phyloP scores from a whole-genome alignment of 2,888 invertebrate genomes.

The Ypsolopha scabrella region DNA sequence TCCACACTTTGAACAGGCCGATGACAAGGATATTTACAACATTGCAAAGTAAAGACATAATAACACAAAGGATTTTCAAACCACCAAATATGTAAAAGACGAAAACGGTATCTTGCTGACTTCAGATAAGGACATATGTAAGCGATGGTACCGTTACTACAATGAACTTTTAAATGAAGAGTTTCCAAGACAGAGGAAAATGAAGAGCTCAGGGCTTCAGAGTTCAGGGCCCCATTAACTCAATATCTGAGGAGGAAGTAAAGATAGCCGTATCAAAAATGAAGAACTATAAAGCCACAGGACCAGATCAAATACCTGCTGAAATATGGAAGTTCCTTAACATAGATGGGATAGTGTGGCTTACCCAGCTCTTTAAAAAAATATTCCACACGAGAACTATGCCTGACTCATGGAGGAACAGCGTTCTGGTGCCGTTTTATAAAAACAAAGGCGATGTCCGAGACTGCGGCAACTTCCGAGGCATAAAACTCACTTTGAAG shows the following conservation, averaged over 20 bases:
- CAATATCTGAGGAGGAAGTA: neutral
- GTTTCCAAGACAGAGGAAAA: neutral
- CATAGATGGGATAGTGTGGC: neutral
- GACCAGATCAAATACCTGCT: neutral
- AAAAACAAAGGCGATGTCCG: slow-evolving; percentile 3
- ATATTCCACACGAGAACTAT: neutral
- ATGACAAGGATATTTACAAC: neutral
- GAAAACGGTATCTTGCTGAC: neutral
- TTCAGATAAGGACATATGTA: neutral
- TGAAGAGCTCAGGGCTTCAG: no score
- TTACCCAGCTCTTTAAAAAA: neutral
- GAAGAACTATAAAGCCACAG: neutral
- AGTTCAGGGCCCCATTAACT: neutral
- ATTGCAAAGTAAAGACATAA: neutral
- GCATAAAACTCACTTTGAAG: neutral
- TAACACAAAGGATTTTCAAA: neutral
- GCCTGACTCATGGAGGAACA: neutral
- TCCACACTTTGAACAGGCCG: neutral
- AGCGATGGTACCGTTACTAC: neutral
- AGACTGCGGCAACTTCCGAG: neutral
- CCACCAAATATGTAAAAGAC: neutral
- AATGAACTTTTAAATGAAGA: neutral
- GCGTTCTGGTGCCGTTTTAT: neutral
- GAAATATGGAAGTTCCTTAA: neutral
- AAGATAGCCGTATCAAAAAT: neutral